These are phyloP conservation scores for Sitta carolinensis DNA, from an alignment of 2,797 vertebrate species.

Conservation along the genomic window DNA sequence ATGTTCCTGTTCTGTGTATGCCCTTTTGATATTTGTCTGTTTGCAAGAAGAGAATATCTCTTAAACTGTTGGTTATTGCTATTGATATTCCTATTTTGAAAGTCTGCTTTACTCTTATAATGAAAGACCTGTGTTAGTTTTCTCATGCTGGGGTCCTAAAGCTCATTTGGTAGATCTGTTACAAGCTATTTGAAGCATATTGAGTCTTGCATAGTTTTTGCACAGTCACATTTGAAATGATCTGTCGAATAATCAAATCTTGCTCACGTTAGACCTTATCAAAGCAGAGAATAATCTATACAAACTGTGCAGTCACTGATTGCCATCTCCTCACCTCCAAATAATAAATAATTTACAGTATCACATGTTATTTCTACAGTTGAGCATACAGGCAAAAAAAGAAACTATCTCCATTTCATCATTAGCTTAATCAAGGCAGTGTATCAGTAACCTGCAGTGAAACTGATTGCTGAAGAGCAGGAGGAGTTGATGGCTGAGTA, in stretches of 20 bases:
- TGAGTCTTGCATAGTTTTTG: background rate
- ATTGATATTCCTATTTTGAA: background rate
- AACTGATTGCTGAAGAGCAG: constrained; percentile 72
- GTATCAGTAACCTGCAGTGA: constrained; percentile 58
- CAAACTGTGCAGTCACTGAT: constrained; percentile 41
- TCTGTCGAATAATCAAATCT: background rate
- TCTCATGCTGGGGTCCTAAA: background rate
- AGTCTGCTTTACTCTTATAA: background rate
- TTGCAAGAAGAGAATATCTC: background rate
- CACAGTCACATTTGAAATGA: background rate
- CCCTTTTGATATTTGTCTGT: background rate
- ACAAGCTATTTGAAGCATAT: background rate
- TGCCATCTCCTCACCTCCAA: constrained; percentile 15
- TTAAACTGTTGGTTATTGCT: background rate
- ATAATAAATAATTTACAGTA: constrained; percentile 49
- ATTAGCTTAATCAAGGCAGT: constrained; percentile 73
- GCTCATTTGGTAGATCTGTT: background rate
- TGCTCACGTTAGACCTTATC: background rate
- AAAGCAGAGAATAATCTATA: constrained; percentile 19
- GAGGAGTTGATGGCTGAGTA: constrained; percentile 7
- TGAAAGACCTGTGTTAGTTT: background rate
- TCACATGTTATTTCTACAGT: constrained; percentile 27
- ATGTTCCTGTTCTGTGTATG: background rate
- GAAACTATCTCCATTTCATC: constrained; percentile 49
- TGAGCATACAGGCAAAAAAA: constrained; percentile 16